Evolutionary conservation across 2,888 invertebrate species (phyloP).

Genomic region (Drepana falcataria): DNA sequence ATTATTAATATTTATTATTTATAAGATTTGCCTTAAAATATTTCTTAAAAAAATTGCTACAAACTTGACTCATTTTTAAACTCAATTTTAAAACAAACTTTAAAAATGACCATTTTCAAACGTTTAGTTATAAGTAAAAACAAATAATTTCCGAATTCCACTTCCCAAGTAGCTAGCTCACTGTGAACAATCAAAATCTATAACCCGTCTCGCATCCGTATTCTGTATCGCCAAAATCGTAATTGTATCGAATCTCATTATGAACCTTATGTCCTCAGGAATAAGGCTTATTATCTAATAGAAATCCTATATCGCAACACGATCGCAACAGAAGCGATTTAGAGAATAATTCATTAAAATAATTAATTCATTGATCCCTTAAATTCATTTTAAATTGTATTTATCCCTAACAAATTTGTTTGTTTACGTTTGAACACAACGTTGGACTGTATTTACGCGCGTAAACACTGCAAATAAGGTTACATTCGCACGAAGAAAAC

Average conservation of each 20-base stretch:
- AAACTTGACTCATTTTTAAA: too few species aligned
- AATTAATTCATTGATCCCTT: conserved; percentile 35
- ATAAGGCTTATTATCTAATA: conserved; percentile 41
- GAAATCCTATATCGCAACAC: conserved; percentile 16
- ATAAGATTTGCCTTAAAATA: too few species aligned
- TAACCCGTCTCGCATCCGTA: conserved; percentile 52
- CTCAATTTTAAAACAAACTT: too few species aligned
- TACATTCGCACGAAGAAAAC: conserved; percentile 23
- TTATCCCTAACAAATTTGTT: conserved; percentile 8
- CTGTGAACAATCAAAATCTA: conserved; percentile 28
- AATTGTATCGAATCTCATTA: conserved; percentile 19
- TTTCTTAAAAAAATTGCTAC: too few species aligned
- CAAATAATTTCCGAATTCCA: conserved; percentile 13
- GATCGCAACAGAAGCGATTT: conserved; percentile 38
- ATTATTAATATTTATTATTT: too few species aligned
- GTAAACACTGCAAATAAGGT: conserved; percentile 39
- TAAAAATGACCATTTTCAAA: conserved; percentile 3
- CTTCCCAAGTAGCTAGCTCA: conserved; percentile 12
- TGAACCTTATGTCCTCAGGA: conserved; percentile 28
- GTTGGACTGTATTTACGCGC: conserved; percentile 35
- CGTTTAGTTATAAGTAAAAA: conserved; percentile 12
- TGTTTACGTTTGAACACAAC: conserved; percentile 27
- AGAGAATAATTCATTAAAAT: conserved; percentile 50
- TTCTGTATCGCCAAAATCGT: conserved; percentile 39
- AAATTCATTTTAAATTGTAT: conserved; percentile 22